Evolutionary conservation across 2,888 invertebrate species (phyloP).

Genomic region (Malachius bipustulatus): DNA sequence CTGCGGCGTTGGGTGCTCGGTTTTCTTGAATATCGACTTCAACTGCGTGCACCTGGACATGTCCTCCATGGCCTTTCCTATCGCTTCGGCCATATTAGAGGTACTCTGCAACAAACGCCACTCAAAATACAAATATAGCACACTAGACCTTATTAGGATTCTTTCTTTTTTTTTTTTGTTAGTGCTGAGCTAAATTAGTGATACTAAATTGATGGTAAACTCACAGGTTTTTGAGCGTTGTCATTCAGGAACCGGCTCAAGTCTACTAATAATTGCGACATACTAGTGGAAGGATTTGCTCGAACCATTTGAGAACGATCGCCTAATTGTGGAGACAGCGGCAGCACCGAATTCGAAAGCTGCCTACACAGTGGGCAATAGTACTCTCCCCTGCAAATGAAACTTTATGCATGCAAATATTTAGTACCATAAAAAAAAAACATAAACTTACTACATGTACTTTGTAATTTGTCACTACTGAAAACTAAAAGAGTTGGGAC

Average conservation of each 20-base stretch:
- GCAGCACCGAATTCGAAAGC: slow-evolving; percentile 80
- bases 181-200: slow-evolving; percentile 7
- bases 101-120: slow-evolving; percentile 46
- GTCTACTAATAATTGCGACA: slow-evolving; percentile 39
- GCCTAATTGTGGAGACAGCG: slow-evolving; percentile 60
- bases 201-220: slow-evolving; percentile 20
- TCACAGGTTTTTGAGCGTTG: slow-evolving; percentile 53
- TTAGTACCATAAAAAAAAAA: too few species aligned
- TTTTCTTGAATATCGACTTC: slow-evolving; percentile 65
- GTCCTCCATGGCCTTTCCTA: slow-evolving; percentile 89
- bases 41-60: slow-evolving; percentile 80
- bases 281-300: slow-evolving; percentile 41
- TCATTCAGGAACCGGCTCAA: slow-evolving; percentile 51
- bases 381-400: slow-evolving; percentile 82
- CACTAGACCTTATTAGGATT: too few species aligned
- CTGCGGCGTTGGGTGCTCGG: slow-evolving; percentile 50
- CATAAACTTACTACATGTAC: background rate
- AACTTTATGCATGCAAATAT: too few species aligned
- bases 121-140: too few species aligned
- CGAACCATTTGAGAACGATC: slow-evolving; percentile 53
- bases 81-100: slow-evolving; percentile 70
- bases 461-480: too few species aligned
- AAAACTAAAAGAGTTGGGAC: too few species aligned
- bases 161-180: too few species aligned
- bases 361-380: slow-evolving; percentile 92